Evolutionary conservation across 2,113 vertebrate genomes (phyloP).

Genomic region (Cromileptes altivelis): DNA sequence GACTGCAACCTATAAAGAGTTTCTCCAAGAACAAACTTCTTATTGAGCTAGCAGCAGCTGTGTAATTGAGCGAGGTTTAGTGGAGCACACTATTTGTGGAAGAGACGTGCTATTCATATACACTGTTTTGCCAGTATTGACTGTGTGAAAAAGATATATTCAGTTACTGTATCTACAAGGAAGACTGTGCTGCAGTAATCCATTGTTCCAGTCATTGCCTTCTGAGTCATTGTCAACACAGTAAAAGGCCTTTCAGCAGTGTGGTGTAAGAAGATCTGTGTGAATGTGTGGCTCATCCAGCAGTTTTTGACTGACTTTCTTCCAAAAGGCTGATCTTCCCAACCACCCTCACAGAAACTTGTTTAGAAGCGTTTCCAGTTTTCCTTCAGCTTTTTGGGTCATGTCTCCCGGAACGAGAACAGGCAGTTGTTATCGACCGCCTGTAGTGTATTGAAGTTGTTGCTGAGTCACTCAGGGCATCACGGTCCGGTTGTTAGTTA

Average conservation of each 20-base stretch:
- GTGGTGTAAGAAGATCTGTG: constrained; percentile 39
- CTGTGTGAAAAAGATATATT: constrained; percentile 35
- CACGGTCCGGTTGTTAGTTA: constrained; percentile 77
- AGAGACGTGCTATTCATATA: constrained; percentile 18
- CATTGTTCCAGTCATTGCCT: constrained; percentile 41
- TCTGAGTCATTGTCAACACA: constrained; percentile 49
- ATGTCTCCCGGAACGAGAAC: constrained; percentile 59
- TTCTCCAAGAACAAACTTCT: constrained; percentile 10
- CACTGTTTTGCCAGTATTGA: constrained; percentile 35
- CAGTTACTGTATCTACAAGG: constrained; percentile 39
- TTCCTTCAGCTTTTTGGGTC: constrained; percentile 43
- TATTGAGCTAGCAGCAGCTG: constrained; percentile 21
- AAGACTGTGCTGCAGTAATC: constrained; percentile 36
- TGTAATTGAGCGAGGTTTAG: constrained; percentile 26
- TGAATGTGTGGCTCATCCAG: constrained; percentile 42
- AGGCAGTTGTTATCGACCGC: constrained; percentile 69
- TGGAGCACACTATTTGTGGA: constrained; percentile 34
- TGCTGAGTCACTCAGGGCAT: constrained; percentile 81
- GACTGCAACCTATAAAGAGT: not conserved
- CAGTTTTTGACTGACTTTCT: constrained; percentile 43
- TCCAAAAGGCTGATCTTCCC: constrained; percentile 34
- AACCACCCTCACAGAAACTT: constrained; percentile 35
- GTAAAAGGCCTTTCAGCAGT: constrained; percentile 27
- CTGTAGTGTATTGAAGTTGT: constrained; percentile 71
- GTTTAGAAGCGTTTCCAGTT: constrained; percentile 48